Evolutionary conservation across 1,140 invertebrate genomes (phyloP), one percentile per base, ranked within the genome.

Genomic region (Agraylea sexmaculata): DNA sequence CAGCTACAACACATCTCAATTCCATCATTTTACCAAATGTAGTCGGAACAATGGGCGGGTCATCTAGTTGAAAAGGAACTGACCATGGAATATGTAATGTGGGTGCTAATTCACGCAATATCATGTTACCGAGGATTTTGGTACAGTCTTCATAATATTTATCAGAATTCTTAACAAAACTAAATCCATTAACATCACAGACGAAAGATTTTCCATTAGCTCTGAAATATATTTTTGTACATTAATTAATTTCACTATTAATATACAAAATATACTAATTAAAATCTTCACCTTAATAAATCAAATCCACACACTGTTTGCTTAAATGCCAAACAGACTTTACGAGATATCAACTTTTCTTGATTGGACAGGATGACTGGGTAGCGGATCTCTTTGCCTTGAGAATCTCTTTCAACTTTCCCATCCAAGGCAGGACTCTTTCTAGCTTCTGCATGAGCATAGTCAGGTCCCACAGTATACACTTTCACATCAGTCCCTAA

Each of bases 21-120:
- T 99, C 96, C 95, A 99, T 99, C 89, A 99, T 97, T 70, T 96
- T 97, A 6, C 95, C 95, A 59, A 94, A 94, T 1, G 94, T 98
- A 3, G 95, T 99, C 3, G 95, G 94, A 11, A 99, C 94, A 47
- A 99, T 93, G 10, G 95, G 95, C 1, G 95, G 92, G 68, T 99
- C 95, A 59, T 99, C 95, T 36, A 95, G 62, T 57, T 96, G 92
- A 59, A 95, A 95, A 10, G 91, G 91, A 51, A 97, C 86, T 13
- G 84, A 86, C 87, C 90, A 97, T 1, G 91, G 92, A 51, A 98
- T 96, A 55, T 96, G 89, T 22, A 97, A 65, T 12, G 89, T 91
- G 0, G 92, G 92, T 7, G 93, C 92, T 21, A 97, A 62, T 57
- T 93, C 87, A 39, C 92, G 69, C 15, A 97, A 64, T 32, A 97